Evolutionary conservation across 2,888 invertebrate species (phyloP).

Genomic region (Amiota minor): DNA sequence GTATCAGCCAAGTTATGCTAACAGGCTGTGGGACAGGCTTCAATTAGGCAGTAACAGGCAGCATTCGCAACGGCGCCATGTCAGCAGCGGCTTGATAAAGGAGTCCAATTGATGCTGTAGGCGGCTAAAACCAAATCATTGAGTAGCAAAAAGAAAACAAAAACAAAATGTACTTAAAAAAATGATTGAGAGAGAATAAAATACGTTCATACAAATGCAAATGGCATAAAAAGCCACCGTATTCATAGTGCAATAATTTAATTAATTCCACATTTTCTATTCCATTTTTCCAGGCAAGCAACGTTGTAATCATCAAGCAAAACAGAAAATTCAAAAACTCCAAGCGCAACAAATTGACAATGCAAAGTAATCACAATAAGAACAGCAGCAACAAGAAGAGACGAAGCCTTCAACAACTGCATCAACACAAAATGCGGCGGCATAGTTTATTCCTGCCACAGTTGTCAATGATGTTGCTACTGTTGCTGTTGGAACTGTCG

Average conservation of each 20-base stretch:
- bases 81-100: neutral
- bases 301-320: slow-evolving; percentile 18
- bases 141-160: slow-evolving; percentile 3
- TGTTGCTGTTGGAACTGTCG: slow-evolving; percentile 43
- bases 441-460: slow-evolving; percentile 29
- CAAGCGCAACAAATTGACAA: slow-evolving; percentile 43
- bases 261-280: slow-evolving; percentile 14
- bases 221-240: neutral
- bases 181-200: neutral
- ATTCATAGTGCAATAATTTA: slow-evolving; percentile 12
- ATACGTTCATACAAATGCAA: neutral
- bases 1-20: too few relatives aligned
- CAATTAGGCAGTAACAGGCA: slow-evolving; percentile 12
- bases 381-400: slow-evolving; percentile 39
- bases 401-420: slow-evolving; percentile 45
- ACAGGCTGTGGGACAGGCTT: neutral
- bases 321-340: slow-evolving; percentile 22
- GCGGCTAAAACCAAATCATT: neutral
- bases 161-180: slow-evolving; percentile 12
- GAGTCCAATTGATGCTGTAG: neutral
- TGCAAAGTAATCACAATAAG: slow-evolving; percentile 45
- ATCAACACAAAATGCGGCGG: slow-evolving; percentile 52
- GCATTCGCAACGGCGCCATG: neutral
- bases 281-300: slow-evolving; percentile 26
- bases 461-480: slow-evolving; percentile 33